Percentiles rank a stretch among this genome's conserved stretches.
Conservation (phyloP, 2,888 invertebrate genomes). For the Keiferia lycopersicella region DNA sequence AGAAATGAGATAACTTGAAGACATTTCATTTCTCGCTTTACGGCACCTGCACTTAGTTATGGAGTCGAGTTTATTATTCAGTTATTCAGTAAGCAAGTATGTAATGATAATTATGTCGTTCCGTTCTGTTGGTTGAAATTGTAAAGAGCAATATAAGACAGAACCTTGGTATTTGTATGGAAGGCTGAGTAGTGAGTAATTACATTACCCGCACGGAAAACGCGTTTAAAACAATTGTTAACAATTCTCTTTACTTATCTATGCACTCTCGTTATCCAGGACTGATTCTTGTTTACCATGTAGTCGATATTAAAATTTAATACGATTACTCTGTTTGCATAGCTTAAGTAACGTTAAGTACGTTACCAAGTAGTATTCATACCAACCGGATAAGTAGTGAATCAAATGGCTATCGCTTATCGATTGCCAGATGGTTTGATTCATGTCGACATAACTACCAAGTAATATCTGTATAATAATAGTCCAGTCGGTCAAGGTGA, state of each 20-base stretch:
- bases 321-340: background rate
- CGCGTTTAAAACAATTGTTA: background rate
- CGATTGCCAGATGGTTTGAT: constrained; percentile 59
- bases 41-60: constrained; percentile 29
- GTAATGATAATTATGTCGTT: background rate
- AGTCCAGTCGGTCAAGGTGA: background rate
- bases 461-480: constrained; percentile 47
- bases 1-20: constrained; percentile 31
- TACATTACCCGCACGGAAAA: constrained; percentile 4
- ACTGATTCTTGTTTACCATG: background rate
- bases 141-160: background rate
- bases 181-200: background rate
- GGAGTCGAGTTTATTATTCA: constrained; percentile 19
- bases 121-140: background rate
- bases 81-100: background rate
- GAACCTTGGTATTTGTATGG: background rate
- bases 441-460: constrained; percentile 49
- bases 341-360: background rate
- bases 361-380: background rate
- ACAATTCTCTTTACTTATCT: constrained; percentile 1
- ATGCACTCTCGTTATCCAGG: background rate
- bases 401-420: constrained; percentile 43
- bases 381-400: constrained; percentile 9
- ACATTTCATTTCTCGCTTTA: constrained; percentile 32
- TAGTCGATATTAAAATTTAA: background rate